Conservation (phyloP, 2,888 invertebrate genomes). For the Drosophila meridionalis region DNA sequence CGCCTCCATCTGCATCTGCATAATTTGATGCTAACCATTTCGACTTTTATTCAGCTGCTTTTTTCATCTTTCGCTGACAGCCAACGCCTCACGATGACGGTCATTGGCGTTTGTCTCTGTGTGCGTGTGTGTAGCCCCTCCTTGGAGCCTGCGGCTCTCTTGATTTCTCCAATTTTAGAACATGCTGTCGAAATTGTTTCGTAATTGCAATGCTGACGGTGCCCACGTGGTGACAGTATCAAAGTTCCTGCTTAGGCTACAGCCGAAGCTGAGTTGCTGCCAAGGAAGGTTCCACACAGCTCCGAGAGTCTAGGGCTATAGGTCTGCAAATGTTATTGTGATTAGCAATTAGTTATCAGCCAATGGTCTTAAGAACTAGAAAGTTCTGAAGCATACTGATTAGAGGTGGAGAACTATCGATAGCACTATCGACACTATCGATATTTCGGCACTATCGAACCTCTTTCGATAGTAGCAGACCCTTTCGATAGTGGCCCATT, state of each 20-base stretch:
- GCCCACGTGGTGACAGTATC: conserved; percentile 40
- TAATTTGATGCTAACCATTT: conserved; percentile 77
- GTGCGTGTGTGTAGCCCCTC: neutral
- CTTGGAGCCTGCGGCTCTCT: conserved; percentile 20
- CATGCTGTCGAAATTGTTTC: conserved; percentile 79
- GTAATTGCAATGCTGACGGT: conserved; percentile 77
- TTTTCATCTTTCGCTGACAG: conserved; percentile 71
- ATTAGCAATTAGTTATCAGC: neutral
- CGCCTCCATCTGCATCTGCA: conserved; percentile 56
- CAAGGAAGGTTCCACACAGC: neutral
- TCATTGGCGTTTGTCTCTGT: conserved; percentile 33
- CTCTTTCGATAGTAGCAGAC: no score
- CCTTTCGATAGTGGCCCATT: no score
- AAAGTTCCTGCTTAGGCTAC: conserved; percentile 32
- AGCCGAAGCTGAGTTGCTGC: neutral
- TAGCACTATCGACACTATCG: no score
- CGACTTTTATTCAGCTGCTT: conserved; percentile 57
- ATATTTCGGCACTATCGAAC: no score
- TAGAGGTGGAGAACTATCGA: no score
- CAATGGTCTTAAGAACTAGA: neutral
- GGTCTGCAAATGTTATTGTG: neutral
- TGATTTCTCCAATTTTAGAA: conserved; percentile 55
- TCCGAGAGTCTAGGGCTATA: neutral
- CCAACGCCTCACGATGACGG: conserved; percentile 48
- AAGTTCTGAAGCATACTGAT: neutral